Conservation (phyloP, 2,797 vertebrate species). For the Manis crassicaudata region DNA sequence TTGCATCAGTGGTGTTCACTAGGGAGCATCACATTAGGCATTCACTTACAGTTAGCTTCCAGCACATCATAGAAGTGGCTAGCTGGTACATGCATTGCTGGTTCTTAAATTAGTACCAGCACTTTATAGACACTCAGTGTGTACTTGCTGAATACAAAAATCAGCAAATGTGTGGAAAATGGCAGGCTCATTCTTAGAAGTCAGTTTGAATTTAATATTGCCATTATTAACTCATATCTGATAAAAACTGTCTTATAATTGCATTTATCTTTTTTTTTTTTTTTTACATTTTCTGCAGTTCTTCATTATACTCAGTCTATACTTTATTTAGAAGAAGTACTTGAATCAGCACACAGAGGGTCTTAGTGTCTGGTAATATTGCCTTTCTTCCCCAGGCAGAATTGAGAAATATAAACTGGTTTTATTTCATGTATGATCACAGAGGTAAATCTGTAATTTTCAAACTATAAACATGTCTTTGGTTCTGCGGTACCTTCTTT, state of each 20-base stretch:
- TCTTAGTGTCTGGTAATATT: neutral
- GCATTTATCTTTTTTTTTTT: too few species aligned
- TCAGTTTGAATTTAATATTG: neutral
- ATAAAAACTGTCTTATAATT: rapidly evolving
- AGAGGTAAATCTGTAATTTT: neutral
- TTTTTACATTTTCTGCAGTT: neutral
- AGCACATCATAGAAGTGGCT: neutral
- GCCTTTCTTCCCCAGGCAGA: neutral
- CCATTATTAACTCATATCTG: neutral
- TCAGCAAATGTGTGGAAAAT: too few species aligned
- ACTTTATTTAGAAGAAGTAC: neutral
- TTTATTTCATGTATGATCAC: neutral
- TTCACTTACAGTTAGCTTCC: neutral
- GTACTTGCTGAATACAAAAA: neutral
- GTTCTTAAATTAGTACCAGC: neutral
- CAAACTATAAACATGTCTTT: neutral
- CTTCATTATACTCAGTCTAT: neutral
- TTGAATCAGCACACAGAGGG: neutral
- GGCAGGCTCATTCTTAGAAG: neutral
- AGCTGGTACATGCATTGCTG: rapidly evolving
- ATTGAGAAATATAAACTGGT: neutral
- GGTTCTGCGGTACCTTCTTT: neutral
- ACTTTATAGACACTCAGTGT: rapidly evolving
- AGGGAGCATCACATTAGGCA: neutral
- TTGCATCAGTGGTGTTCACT: neutral